Evolutionary conservation across 2,888 invertebrate species (phyloP).

Genomic region (Schizaphis graminum): DNA sequence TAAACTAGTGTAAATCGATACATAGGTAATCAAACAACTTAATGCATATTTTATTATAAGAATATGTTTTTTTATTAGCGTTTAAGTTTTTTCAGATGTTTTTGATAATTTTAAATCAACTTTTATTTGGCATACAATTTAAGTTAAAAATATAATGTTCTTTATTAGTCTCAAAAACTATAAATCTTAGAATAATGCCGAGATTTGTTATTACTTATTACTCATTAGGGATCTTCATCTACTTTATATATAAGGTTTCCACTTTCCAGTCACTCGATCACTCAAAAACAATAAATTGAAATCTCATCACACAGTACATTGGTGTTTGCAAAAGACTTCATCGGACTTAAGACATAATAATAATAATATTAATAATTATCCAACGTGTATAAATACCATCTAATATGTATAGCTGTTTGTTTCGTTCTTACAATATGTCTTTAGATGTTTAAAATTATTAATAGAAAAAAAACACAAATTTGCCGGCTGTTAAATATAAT

Average conservation of each 20-base stretch:
- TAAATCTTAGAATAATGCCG: not conserved
- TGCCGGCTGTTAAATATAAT: not conserved
- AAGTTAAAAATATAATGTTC: not conserved
- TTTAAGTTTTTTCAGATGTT: not conserved
- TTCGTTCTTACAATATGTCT: not conserved
- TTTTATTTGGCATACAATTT: too few relatives aligned
- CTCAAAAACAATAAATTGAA: not conserved
- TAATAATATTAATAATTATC: not conserved
- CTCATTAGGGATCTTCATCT: too few relatives aligned
- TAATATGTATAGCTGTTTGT: not conserved
- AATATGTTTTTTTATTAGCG: not conserved
- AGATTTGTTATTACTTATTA: not conserved
- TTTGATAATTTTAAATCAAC: not conserved
- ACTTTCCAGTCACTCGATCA: not conserved
- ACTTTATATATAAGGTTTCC: not conserved
- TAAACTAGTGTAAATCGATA: not conserved
- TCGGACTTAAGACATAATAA: constrained; percentile 8
- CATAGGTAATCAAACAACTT: not conserved
- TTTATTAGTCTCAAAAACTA: not conserved
- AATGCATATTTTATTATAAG: not conserved
- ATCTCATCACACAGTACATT: not conserved
- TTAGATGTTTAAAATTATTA: not conserved
- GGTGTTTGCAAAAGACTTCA: constrained; percentile 41
- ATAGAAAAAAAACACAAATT: not conserved
- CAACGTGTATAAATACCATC: not conserved